Evolutionary conservation across 2,113 vertebrate genomes (phyloP), one percentile per base, ranked within the genome.

Genomic region (Lanius ludovicianus): DNA sequence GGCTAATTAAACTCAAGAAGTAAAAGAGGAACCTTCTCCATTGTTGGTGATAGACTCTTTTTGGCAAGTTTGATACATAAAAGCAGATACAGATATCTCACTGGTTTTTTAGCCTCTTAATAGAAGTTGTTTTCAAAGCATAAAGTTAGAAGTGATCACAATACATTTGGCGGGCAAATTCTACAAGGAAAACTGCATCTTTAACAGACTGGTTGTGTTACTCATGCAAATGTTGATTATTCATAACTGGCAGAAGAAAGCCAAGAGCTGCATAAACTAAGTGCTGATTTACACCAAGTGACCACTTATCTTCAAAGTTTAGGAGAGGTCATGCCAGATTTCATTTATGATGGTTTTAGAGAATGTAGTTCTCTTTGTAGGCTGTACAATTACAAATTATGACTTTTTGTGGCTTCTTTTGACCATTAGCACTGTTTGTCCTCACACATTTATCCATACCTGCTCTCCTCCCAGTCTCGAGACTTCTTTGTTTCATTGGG

Each of bases 401-500:
- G 10, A 19, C 1, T 15, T 78, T 78, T 41, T 55, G 15, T 50
- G 22, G 24, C 23, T 33, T 60, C n/a, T 55, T 63, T 13, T 39
- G 25, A 27, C n/a, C 75, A 11, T 42, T 9, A 46, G 47, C 44
- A 60, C n/a, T 46, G 19, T 35, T 71, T 42, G 15, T 69, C 33
- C 30, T 85, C 8, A 20, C 15, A 3, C 5, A 12, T 9, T 28
- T 4, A 33, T 25, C 50, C 92, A 10, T 96, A 99, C 99, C 99
- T 99, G 96, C 99, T 99, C 93, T 99, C 99, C 80, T 99, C 99
- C 99, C 99, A 99, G 98, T 99, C 99, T 77, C 96, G 98, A 89
- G 99, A 97, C 95, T 99, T 99, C 98, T 99, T 99, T 33, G 99
- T 99, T 95, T 99, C 99, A 3, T 99, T 99, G 7, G 99, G 99